These are phyloP conservation scores for Patagioenas fasciata DNA, from an alignment of 2,113 vertebrate genomes.

Conservation along the genomic window DNA sequence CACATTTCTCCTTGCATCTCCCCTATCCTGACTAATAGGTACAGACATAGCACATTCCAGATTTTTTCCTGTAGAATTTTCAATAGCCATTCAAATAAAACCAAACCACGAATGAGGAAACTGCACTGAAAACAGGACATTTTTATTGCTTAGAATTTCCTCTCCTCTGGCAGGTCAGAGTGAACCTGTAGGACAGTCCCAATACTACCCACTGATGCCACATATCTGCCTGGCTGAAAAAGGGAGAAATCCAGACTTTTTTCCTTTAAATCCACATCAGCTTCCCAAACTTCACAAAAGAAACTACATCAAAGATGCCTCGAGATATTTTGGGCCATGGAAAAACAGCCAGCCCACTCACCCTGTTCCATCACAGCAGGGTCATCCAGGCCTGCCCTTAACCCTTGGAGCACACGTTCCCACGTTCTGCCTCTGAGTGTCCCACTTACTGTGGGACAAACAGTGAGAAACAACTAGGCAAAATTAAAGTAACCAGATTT, in stretches of 20 bases:
- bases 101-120: background rate
- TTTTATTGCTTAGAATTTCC: background rate
- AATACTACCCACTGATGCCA: rapidly evolving
- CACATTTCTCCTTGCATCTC: background rate
- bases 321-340: background rate
- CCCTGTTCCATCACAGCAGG: background rate
- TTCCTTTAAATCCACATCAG: background rate
- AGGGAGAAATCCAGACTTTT: background rate
- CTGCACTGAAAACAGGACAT: background rate
- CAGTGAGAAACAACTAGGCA: background rate
- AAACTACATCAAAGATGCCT: background rate
- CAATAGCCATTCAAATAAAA: background rate
- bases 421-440: background rate
- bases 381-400: background rate
- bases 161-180: background rate
- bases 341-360: background rate
- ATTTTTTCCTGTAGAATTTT: background rate
- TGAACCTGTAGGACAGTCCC: background rate
- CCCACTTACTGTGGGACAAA: background rate
- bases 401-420: background rate
- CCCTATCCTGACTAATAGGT: background rate
- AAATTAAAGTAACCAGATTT: background rate
- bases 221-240: background rate
- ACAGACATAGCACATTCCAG: background rate
- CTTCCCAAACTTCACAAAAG: background rate